phyloP scores from a whole-genome alignment of 2,888 invertebrate species.

The Automeris io region DNA sequence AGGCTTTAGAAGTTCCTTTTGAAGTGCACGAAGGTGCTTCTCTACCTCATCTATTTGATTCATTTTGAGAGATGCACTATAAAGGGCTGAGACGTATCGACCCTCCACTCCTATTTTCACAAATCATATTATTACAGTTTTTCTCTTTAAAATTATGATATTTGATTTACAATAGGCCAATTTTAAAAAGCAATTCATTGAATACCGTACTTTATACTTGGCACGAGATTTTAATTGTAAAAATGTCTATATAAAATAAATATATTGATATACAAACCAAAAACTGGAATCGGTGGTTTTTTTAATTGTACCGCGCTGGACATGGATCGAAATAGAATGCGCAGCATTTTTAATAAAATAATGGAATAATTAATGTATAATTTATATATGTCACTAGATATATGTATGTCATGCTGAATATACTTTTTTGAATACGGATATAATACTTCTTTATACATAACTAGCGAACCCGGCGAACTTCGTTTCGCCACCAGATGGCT shows the following conservation, averaged over 20 bases:
- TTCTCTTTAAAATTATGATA: too few species aligned
- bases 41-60: slow-evolving; percentile 48
- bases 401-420: neutral
- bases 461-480: too few species aligned
- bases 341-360: slow-evolving; percentile 25
- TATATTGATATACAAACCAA: slow-evolving; percentile 31
- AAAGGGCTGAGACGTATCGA: slow-evolving; percentile 53
- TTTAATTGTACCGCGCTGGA: slow-evolving; percentile 19
- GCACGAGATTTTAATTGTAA: neutral
- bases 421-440: too few species aligned
- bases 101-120: slow-evolving; percentile 47
- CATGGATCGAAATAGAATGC: slow-evolving; percentile 29
- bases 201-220: neutral
- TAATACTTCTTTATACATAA: too few species aligned
- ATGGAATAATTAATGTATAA: neutral
- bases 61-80: slow-evolving; percentile 45
- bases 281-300: slow-evolving; percentile 45
- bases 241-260: neutral
- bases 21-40: slow-evolving; percentile 31
- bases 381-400: neutral
- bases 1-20: slow-evolving; percentile 39
- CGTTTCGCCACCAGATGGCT: too few species aligned
- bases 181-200: neutral
- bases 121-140: neutral
- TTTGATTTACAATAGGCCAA: too few species aligned